These are phyloP conservation scores for Dinocampus coccinellae DNA, from an alignment of 2,888 invertebrate species.

Conservation along the genomic window DNA sequence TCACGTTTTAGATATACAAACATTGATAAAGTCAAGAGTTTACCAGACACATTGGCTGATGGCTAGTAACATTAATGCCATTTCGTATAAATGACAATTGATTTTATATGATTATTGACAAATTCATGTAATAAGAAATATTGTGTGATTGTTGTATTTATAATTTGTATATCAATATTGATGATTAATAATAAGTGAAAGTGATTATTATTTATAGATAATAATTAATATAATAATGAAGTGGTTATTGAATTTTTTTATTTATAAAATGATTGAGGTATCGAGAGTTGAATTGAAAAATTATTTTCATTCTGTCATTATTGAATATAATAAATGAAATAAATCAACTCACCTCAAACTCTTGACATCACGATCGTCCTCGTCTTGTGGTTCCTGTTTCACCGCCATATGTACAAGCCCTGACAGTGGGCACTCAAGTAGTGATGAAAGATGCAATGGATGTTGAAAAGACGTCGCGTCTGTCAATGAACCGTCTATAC, in stretches of 20 bases:
- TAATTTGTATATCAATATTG: no score
- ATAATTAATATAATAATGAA: no score
- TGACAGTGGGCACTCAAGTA: conserved; percentile 57
- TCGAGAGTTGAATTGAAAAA: no score
- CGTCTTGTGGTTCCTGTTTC: conserved; percentile 67
- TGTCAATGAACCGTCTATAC: conserved; percentile 61
- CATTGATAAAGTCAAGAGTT: conserved; percentile 7
- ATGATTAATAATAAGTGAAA: no score
- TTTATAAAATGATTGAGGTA: no score
- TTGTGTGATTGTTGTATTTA: no score
- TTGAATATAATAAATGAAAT: not conserved
- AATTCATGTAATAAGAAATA: not conserved
- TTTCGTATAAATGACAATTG: not conserved
- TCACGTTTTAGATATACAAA: conserved; percentile 16
- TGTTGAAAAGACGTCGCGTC: conserved; percentile 56
- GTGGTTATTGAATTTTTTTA: no score
- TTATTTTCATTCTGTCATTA: no score
- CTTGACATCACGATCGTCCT: conserved; percentile 60
- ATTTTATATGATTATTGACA: not conserved
- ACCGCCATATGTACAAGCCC: conserved; percentile 66
- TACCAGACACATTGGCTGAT: not conserved
- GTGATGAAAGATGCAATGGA: conserved; percentile 57
- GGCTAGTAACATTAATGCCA: not conserved
- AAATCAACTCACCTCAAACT: conserved; percentile 56
- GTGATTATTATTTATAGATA: no score